Percentiles rank a stretch among this genome's conserved stretches.
Evolutionary conservation across 2,113 vertebrate species (phyloP).

Genomic region (Ursus arctos): DNA sequence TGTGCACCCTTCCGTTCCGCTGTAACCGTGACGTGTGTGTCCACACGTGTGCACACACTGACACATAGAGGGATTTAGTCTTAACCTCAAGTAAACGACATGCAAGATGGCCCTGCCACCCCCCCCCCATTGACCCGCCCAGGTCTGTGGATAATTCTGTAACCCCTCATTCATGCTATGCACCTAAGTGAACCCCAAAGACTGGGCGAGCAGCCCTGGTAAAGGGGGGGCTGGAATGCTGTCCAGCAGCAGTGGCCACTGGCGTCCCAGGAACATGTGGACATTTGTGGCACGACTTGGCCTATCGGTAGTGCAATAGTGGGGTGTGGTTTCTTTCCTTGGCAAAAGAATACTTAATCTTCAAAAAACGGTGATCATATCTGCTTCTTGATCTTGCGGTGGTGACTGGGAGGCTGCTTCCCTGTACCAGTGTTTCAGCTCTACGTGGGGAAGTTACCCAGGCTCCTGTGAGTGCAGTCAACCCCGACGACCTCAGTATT

Average conservation of each 20-base stretch:
- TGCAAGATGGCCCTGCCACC: not conserved
- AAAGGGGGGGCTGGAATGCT: not conserved
- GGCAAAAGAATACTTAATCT: not conserved
- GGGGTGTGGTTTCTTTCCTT: not conserved
- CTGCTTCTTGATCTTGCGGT: not conserved
- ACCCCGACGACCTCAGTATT: not conserved
- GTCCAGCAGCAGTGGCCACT: not conserved
- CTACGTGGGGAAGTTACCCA: not conserved
- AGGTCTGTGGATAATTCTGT: not conserved
- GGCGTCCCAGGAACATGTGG: not conserved
- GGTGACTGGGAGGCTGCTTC: not conserved
- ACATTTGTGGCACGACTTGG: not conserved
- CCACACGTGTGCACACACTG: not conserved
- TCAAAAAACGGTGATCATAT: not conserved
- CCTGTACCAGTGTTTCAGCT: not conserved
- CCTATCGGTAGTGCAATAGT: slow-evolving; percentile 45
- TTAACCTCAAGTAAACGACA: not conserved
- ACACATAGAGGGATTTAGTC: not conserved
- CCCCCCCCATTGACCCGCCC: not conserved
- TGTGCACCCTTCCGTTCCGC: not conserved
- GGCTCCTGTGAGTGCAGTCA: slow-evolving; percentile 41
- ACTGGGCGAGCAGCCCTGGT: not conserved
- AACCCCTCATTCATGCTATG: not conserved
- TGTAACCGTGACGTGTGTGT: not conserved
- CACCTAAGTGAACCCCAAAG: not conserved